Evolutionary conservation across 2,113 vertebrate genomes (phyloP), one percentile per base, ranked within the genome.

Genomic region (Gavia stellata): DNA sequence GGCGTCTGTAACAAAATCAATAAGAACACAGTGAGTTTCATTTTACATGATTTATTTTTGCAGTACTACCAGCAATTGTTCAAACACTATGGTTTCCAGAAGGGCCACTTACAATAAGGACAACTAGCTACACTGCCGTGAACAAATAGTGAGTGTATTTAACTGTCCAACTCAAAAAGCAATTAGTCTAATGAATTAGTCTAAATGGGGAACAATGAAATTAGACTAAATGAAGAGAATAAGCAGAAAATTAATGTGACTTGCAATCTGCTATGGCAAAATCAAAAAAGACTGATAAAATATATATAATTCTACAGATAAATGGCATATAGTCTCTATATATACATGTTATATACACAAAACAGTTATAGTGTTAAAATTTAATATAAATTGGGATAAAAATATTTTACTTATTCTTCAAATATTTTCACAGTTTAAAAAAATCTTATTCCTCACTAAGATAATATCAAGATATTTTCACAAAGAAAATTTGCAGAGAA

Each of bases 101-200:
- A 94, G 78, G 62, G 34, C 65, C 53, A 47, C 78, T 92, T n/a
- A 85, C 2, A 53, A 36, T 56, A 82, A 93, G 81, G 53, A 91
- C 78, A 88, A 11, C 44, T 49, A 68, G 47, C 38, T 71, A 40
- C 0, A 0, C 17, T 68, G 49, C 17, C 1, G 0, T 49, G n/a
- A 92, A 34, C 17, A 72, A 58, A 47, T 20, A 63, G 23, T 26
- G 28, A 73, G 14, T 40, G 21, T 55, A 63, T 96, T 89, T 94
- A 61, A 91, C 29, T 59, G 50, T 68, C 15, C 56, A 56, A 31
- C 40, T 79, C 36, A 65, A 72, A 90, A 83, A 72, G 17, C 21
- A 72, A 90, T 88, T 87, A 42, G 4, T 53, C 40, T 86, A 91
- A 88, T 81, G 66, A 84, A 74, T 67, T 36, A 77, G 17, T 53